phyloP scores from a whole-genome alignment of 2,888 invertebrate genomes.

The Troglohyphantes excavatus region DNA sequence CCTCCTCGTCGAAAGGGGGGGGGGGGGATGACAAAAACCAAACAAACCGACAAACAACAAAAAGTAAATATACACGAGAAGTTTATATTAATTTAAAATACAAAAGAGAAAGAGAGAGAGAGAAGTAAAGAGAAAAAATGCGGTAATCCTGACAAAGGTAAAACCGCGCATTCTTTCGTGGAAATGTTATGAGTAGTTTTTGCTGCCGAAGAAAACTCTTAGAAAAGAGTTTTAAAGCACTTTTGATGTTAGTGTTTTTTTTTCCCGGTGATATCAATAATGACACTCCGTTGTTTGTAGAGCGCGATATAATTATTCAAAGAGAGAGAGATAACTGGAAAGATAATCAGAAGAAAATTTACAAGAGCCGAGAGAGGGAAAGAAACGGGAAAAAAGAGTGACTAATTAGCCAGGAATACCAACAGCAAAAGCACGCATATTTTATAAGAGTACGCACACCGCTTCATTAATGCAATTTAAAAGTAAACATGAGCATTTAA shows the following conservation, averaged over 20 bases:
- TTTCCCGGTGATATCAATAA: constrained; percentile 72
- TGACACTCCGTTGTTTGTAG: constrained; percentile 75
- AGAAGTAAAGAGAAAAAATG: constrained; percentile 39
- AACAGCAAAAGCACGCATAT: constrained; percentile 62
- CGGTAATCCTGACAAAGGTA: constrained; percentile 77
- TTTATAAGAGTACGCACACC: constrained; percentile 70
- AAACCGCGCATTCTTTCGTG: constrained; percentile 73
- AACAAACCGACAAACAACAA: constrained; percentile 76
- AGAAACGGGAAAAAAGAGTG: constrained; percentile 57
- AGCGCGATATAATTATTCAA: constrained; percentile 77
- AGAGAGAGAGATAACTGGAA: constrained; percentile 75
- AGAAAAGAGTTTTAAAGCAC: constrained; percentile 75
- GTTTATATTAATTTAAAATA: constrained; percentile 79
- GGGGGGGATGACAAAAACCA: constrained; percentile 71
- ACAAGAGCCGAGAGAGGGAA: constrained; percentile 55
- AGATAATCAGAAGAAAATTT: constrained; percentile 78
- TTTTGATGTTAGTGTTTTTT: constrained; percentile 70
- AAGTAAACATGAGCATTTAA: constrained; percentile 77
- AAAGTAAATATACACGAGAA: constrained; percentile 76
- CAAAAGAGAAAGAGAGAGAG: constrained; percentile 67
- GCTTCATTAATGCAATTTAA: constrained; percentile 78
- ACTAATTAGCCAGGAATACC: constrained; percentile 72
- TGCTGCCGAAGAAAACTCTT: constrained; percentile 60
- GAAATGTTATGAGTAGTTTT: constrained; percentile 65
- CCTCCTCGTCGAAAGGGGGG: constrained; percentile 27